Conservation (phyloP, 37 sponge, comb jelly and placozoan species). For the Mnemiopsis leidyi region DNA sequence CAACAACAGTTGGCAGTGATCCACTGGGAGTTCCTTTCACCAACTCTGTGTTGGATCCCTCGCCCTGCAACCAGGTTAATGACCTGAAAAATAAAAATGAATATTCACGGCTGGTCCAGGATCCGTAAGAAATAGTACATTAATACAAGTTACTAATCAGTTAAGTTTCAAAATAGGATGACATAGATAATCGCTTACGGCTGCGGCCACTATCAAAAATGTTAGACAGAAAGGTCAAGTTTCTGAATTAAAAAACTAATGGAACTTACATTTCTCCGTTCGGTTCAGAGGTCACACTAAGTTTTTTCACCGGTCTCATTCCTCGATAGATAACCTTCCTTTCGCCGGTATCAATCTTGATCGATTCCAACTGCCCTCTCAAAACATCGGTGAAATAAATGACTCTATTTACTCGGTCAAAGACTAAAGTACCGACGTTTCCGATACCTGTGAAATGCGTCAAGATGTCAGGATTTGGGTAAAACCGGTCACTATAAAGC, state of each 20-base stretch:
- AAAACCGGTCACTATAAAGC: no score
- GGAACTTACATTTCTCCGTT: neutral
- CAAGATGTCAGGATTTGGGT: no score
- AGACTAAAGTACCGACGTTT: neutral
- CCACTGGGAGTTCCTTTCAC: neutral
- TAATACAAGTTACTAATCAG: no score
- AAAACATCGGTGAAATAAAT: neutral
- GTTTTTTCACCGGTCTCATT: neutral
- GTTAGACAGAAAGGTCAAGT: no score
- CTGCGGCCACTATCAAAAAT: no score
- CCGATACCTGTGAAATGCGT: no score
- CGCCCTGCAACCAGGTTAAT: neutral
- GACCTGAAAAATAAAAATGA: neutral
- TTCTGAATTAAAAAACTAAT: neutral
- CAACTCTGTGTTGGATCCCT: neutral
- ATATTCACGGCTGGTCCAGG: no score
- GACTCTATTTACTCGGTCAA: neutral
- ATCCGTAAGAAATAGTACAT: no score
- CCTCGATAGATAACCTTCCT: neutral
- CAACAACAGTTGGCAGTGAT: neutral
- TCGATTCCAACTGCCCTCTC: neutral
- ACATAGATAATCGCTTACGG: no score
- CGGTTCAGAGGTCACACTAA: neutral
- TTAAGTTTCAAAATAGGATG: no score
- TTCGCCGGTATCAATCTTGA: neutral